Evolutionary conservation across 2,797 vertebrate genomes (phyloP).

Genomic region (Poecilia picta): DNA sequence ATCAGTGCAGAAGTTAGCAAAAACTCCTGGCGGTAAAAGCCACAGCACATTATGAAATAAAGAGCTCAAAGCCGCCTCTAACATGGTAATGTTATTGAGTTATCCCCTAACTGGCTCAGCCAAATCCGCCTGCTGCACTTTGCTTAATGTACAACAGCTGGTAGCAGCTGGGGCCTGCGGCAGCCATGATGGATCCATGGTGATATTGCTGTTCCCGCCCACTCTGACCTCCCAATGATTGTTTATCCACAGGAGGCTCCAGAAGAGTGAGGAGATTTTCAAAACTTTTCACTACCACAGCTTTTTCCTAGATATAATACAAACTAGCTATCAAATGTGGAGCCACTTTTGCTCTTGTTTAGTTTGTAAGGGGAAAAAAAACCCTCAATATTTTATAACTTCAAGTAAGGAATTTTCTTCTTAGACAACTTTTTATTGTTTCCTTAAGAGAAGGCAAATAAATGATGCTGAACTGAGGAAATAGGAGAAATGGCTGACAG

Average conservation of each 20-base stretch:
- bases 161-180: conserved; percentile 67
- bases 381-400: background rate
- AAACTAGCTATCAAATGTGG: accelerated
- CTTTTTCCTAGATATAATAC: background rate
- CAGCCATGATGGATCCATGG: conserved; percentile 69
- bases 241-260: conserved; percentile 36
- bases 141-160: conserved; percentile 82
- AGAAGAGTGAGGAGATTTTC: conserved; percentile 16
- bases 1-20: conserved; percentile 70
- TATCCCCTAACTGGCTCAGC: conserved; percentile 81
- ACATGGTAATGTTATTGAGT: conserved; percentile 78
- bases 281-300: conserved; percentile 8
- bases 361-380: background rate
- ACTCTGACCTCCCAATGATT: conserved; percentile 59
- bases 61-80: conserved; percentile 68
- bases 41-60: conserved; percentile 76
- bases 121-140: conserved; percentile 79
- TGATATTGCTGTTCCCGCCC: conserved; percentile 47
- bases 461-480: background rate
- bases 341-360: background rate
- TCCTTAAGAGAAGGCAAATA: background rate
- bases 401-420: background rate
- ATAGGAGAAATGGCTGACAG: background rate
- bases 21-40: conserved; percentile 57
- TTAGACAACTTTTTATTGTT: background rate